Evolutionary conservation across 1,140 invertebrate genomes (phyloP), one percentile per base, ranked within the genome.

Genomic region (Drosophila ohnishii): DNA sequence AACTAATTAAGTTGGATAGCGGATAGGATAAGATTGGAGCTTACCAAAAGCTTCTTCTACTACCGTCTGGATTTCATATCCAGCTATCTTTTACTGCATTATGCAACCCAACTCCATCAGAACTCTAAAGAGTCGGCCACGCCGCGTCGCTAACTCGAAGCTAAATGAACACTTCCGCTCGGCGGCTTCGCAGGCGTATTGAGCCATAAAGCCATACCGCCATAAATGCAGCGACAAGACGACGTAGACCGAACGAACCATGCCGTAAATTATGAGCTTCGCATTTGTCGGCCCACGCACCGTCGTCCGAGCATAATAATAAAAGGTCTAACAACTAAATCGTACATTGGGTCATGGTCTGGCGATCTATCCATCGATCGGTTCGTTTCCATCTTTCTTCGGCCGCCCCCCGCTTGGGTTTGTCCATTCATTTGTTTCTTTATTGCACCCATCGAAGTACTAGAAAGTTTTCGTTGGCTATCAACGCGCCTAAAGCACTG

Each of bases 181-280:
- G 48, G 32, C 39, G 71, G 45, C 50, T 65, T 65, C 71, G 78
- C 57, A 57, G 78, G 69, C 82, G 83, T 75, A 82, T 74, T 79
- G 71, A 88, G 83, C 83, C 79, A 86, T 86, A 86, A 88, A 88
- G 53, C 39, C 22, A 66, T 69, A 66, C 51, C 55, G 67, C 79
- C 84, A 86, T 88, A 86, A 86, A 86, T 83, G 83, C 75, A 86
- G 67, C 84, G 66, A 86, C 83, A 87, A 86, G 84, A 86, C 75
- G 37, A 22, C 44, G 69, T 1, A 25, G 44, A 69, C 63, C 37
- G 30, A 40, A 8, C 50, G 42, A 30, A 75, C 75, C 78, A 73
- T 55, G 60, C 81, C 63, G 79, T 86, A 87, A 86, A 87, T 87
- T 87, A 86, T 86, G 83, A 87, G 64, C 57, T 44, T 44, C 50